Evolutionary conservation across 2,797 vertebrate genomes (phyloP).

Genomic region (Epinephelus malabaricus): DNA sequence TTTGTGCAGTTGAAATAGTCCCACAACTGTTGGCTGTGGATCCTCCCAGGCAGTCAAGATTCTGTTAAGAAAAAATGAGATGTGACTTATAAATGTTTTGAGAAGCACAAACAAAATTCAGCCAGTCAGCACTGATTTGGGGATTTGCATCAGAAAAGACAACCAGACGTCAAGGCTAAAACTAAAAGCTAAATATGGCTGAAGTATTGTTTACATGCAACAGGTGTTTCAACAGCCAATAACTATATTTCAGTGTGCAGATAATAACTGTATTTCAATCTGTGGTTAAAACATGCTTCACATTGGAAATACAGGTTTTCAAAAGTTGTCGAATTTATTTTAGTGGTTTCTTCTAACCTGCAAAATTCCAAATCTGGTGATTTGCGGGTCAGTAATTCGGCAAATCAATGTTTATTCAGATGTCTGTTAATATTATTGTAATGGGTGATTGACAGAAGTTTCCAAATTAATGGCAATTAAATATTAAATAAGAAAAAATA

Average conservation of each 20-base stretch:
- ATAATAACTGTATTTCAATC: not conserved
- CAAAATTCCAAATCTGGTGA: not conserved
- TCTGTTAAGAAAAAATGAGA: no score
- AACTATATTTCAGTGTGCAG: not conserved
- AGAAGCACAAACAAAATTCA: no score
- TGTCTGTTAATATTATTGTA: not conserved
- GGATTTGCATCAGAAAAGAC: no score
- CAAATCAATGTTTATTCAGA: not conserved
- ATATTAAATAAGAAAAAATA: not conserved
- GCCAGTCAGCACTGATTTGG: no score
- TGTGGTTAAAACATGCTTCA: not conserved
- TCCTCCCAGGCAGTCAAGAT: no score
- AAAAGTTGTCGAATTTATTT: not conserved
- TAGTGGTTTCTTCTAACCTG: not conserved
- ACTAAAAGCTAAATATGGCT: no score
- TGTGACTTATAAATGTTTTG: no score
- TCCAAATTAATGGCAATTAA: not conserved
- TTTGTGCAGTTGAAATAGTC: not conserved
- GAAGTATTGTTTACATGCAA: not conserved
- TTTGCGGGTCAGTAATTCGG: not conserved
- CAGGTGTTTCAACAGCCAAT: not conserved
- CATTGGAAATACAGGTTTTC: not conserved
- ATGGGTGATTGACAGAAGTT: not conserved
- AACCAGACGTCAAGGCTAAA: no score
- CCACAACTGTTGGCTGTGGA: not conserved